Evolutionary conservation across 2,888 invertebrate genomes (phyloP).

Genomic region (Agrilus cyanescens): DNA sequence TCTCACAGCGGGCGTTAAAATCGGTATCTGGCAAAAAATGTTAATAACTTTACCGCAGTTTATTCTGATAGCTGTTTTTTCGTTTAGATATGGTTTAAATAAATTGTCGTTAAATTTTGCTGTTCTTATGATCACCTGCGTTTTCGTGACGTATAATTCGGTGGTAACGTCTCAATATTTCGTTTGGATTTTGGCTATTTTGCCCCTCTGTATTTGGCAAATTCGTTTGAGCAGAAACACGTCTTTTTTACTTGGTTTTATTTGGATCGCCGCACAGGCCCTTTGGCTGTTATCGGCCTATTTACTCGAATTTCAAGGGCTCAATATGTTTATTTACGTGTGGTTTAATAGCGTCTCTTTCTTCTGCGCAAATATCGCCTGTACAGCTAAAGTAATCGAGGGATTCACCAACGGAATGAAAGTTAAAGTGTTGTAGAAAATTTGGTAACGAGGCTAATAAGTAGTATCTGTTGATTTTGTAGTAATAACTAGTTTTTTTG

Average conservation of each 20-base stretch:
- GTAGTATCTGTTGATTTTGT: too few relatives aligned
- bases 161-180: constrained; percentile 97
- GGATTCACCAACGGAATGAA: constrained; percentile 36
- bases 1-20: constrained; percentile 49
- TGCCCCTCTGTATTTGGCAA: constrained; percentile 70
- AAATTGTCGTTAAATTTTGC: constrained; percentile 68
- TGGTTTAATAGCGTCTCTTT: constrained; percentile 79
- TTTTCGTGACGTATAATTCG: constrained; percentile 87
- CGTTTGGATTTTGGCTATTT: constrained; percentile 84
- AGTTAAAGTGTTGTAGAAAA: too few relatives aligned
- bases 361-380: constrained; percentile 66
- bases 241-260: constrained; percentile 38
- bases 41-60: constrained; percentile 56
- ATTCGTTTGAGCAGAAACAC: constrained; percentile 44
- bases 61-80: constrained; percentile 49
- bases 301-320: constrained; percentile 76
- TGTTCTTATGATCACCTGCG: constrained; percentile 71
- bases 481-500: too few relatives aligned
- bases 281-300: constrained; percentile 89
- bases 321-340: constrained; percentile 70
- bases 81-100: constrained; percentile 55
- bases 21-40: constrained; percentile 48
- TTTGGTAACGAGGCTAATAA: too few relatives aligned
- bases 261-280: constrained; percentile 65
- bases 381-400: constrained; percentile 36